Conservation (phyloP, 2,113 vertebrate species). For the Nothocercus julius region DNA sequence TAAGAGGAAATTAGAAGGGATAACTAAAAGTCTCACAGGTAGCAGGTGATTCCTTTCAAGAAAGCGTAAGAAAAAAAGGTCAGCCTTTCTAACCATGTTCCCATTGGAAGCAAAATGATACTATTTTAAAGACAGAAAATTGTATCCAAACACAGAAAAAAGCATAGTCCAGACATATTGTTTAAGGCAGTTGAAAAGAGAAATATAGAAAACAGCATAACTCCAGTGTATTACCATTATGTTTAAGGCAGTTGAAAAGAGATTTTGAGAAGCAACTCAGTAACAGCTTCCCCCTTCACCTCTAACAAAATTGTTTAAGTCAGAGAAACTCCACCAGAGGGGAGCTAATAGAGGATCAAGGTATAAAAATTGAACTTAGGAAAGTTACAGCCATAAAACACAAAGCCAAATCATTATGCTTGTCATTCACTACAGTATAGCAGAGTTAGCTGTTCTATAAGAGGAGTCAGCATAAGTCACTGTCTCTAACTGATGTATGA, state of each 20-base stretch:
- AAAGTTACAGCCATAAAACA: not conserved
- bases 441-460: not conserved
- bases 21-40: not conserved
- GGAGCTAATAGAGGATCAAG: not conserved
- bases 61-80: not conserved
- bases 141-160: not conserved
- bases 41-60: not conserved
- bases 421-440: not conserved
- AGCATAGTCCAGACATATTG: not conserved
- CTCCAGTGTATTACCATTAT: not conserved
- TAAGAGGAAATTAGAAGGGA: not conserved
- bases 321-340: not conserved
- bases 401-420: not conserved
- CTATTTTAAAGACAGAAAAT: not conserved
- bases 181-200: not conserved
- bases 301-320: not conserved
- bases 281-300: fast-evolving
- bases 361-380: not conserved
- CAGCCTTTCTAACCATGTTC: not conserved
- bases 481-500: not conserved
- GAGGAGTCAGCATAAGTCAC: not conserved
- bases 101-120: not conserved
- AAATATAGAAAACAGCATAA: no score
- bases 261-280: not conserved
- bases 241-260: not conserved